Conservation (phyloP, 2,797 vertebrate species). For the Manis crassicaudata region DNA sequence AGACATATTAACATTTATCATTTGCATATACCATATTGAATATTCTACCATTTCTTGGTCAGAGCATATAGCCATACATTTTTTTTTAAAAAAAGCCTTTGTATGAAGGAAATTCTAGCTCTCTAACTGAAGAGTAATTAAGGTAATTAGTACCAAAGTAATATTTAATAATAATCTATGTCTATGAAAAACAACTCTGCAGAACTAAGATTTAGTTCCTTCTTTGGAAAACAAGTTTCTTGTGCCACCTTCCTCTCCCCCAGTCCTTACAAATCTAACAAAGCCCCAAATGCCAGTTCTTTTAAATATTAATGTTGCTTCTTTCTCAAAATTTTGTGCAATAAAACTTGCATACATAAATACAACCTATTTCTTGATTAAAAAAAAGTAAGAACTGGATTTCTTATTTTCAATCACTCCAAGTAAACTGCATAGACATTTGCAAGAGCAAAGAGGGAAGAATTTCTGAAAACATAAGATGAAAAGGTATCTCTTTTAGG, state of each 20-base stretch:
- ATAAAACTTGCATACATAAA: neutral
- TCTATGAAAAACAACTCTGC: neutral
- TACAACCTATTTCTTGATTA: neutral
- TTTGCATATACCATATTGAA: neutral
- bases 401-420: constrained; percentile 84
- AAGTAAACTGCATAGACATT: constrained; percentile 92
- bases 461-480: constrained; percentile 90
- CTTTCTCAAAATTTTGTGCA: neutral
- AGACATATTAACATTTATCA: constrained; percentile 34
- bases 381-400: neutral
- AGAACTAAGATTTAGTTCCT: neutral
- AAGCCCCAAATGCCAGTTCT: neutral
- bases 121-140: constrained; percentile 43
- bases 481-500: constrained; percentile 88
- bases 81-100: neutral
- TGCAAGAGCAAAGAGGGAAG: constrained; percentile 91
- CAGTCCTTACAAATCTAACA: neutral
- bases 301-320: constrained; percentile 23
- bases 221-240: neutral
- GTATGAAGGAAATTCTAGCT: neutral
- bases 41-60: neutral
- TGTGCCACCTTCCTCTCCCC: neutral
- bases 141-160: constrained; percentile 41
- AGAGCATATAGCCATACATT: neutral
- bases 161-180: constrained; percentile 30